A percentile compares a stretch with the other conserved stretches of the same genome.
Conservation (phyloP, 2,888 invertebrate genomes). For the Callyntrura sp. region DNA sequence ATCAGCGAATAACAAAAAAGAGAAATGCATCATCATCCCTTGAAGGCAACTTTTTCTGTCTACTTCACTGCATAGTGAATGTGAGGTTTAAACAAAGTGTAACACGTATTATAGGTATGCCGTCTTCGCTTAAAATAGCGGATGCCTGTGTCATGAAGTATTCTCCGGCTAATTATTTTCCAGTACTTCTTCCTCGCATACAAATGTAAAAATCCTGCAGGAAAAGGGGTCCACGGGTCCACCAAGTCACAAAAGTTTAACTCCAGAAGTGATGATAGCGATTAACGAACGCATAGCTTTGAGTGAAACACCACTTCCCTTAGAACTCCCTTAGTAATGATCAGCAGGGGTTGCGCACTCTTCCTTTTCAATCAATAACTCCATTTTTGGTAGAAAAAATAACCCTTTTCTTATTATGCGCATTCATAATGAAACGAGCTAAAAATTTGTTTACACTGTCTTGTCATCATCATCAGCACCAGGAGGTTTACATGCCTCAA, state of each 20-base stretch:
- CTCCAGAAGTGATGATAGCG: slow-evolving; percentile 24
- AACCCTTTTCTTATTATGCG: slow-evolving; percentile 27
- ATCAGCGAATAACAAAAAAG: background rate
- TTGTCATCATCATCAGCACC: slow-evolving; percentile 13
- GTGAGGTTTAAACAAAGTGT: too few relatives aligned
- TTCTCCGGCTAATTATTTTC: slow-evolving; percentile 1
- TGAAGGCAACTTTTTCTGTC: too few relatives aligned
- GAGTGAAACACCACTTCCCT: slow-evolving; percentile 42
- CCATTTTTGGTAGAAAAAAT: slow-evolving; percentile 42
- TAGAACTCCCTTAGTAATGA: background rate
- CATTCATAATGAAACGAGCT: background rate
- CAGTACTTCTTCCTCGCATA: background rate
- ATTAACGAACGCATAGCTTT: slow-evolving; percentile 16
- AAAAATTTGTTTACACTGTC: slow-evolving; percentile 47
- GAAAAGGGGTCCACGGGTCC: background rate
- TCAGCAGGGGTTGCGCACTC: background rate
- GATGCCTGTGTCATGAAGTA: slow-evolving; percentile 18
- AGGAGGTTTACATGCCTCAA: background rate
- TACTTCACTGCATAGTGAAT: too few relatives aligned
- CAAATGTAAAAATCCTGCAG: background rate
- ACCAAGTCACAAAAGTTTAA: slow-evolving; percentile 1
- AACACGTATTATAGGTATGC: background rate
- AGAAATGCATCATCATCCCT: slow-evolving; percentile 1
- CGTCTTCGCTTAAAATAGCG: slow-evolving; percentile 8
- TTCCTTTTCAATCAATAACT: slow-evolving; percentile 50